A percentile compares a stretch with the other conserved stretches of the same genome.
Evolutionary conservation across 1,140 invertebrate genomes (phyloP).

Genomic region (Daktulosphaira vitifoliae): DNA sequence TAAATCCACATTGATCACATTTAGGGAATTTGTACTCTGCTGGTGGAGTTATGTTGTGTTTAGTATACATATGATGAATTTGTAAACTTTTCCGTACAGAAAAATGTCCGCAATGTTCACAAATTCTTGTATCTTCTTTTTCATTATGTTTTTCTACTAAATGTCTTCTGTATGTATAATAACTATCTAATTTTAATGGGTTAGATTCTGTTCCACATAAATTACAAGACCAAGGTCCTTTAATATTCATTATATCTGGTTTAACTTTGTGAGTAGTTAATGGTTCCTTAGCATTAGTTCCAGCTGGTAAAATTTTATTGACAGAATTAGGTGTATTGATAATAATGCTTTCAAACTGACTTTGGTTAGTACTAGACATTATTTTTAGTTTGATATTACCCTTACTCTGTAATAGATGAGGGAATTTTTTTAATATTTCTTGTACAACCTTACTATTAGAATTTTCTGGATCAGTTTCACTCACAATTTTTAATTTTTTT

Average conservation of each 20-base stretch:
- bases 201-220: slow-evolving; percentile 55
- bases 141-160: slow-evolving; percentile 71
- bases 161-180: slow-evolving; percentile 68
- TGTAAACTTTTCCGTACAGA: slow-evolving; percentile 65
- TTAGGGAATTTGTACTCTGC: slow-evolving; percentile 61
- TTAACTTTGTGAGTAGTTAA: slow-evolving; percentile 33
- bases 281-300: slow-evolving; percentile 7
- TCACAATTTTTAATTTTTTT: slow-evolving; percentile 23
- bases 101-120: slow-evolving; percentile 73
- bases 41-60: slow-evolving; percentile 65
- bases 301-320: background rate
- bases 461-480: slow-evolving; percentile 7
- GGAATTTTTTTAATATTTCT: slow-evolving; percentile 61
- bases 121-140: slow-evolving; percentile 66
- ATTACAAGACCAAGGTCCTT: slow-evolving; percentile 59
- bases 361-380: slow-evolving; percentile 49
- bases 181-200: slow-evolving; percentile 61
- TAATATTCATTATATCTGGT: slow-evolving; percentile 40
- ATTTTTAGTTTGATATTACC: slow-evolving; percentile 74
- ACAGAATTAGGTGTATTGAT: slow-evolving; percentile 23
- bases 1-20: slow-evolving; percentile 64
- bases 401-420: slow-evolving; percentile 68
- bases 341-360: slow-evolving; percentile 25
- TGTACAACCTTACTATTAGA: slow-evolving; percentile 65
- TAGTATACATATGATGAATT: slow-evolving; percentile 69